phyloP scores from a whole-genome alignment of 1,140 invertebrate genomes.

The Rhynchophorus ferrugineus region DNA sequence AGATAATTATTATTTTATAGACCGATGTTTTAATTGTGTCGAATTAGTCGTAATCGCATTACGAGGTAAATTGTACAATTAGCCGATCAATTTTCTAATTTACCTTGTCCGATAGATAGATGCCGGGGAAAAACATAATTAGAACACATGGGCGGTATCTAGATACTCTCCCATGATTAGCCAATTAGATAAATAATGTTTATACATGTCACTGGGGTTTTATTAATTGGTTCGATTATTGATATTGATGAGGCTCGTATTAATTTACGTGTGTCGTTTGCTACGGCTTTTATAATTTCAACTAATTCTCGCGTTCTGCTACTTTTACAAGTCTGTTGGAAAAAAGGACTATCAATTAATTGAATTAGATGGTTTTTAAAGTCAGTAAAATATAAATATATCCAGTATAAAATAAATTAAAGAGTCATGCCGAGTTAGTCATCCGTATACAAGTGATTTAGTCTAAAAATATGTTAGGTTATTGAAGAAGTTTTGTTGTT shows the following conservation, averaged over 20 bases:
- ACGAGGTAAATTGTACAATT: slow-evolving; percentile 17
- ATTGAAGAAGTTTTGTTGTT: no score
- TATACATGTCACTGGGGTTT: slow-evolving; percentile 18
- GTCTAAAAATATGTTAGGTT: no score
- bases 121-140: slow-evolving; percentile 8
- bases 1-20: slow-evolving; percentile 19
- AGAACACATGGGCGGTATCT: background rate
- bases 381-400: no score
- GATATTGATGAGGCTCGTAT: slow-evolving; percentile 16
- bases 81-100: slow-evolving; percentile 18
- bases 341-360: no score
- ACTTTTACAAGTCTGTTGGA: no score
- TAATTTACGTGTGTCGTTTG: background rate
- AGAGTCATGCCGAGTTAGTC: no score
- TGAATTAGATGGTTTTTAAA: no score
- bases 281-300: background rate
- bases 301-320: no score
- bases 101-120: slow-evolving; percentile 3
- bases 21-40: slow-evolving; percentile 8
- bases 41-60: slow-evolving; percentile 6
- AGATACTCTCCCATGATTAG: no score
- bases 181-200: slow-evolving; percentile 23
- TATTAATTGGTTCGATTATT: slow-evolving; percentile 16
- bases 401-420: no score
- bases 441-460: no score